A percentile compares a stretch with the other conserved stretches of the same genome.
Conservation (phyloP, 2,113 vertebrate genomes). For the Geococcyx californianus region DNA sequence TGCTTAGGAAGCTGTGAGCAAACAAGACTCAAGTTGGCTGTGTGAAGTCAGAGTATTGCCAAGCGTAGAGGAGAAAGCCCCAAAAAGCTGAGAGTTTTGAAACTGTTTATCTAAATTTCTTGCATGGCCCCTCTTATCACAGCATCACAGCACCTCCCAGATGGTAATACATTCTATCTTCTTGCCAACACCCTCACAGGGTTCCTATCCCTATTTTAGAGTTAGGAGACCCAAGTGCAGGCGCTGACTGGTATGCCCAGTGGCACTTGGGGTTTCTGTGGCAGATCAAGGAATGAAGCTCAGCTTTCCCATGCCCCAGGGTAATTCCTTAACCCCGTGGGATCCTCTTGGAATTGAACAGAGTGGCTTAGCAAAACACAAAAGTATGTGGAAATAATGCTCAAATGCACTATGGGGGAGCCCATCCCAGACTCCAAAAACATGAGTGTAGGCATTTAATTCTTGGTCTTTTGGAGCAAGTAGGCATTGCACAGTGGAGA, state of each 20-base stretch:
- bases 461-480: neutral
- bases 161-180: slow-evolving; percentile 24
- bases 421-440: neutral
- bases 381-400: neutral
- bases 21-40: neutral
- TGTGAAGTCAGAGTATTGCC: neutral
- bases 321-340: slow-evolving; percentile 27
- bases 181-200: slow-evolving; percentile 42
- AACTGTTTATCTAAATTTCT: slow-evolving; percentile 45
- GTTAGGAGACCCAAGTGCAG: slow-evolving; percentile 37
- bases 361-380: slow-evolving; percentile 3
- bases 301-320: slow-evolving; percentile 47
- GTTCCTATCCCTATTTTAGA: slow-evolving; percentile 42
- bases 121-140: slow-evolving; percentile 22
- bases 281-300: slow-evolving; percentile 55
- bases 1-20: neutral
- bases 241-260: slow-evolving; percentile 42
- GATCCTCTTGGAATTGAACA: slow-evolving; percentile 36
- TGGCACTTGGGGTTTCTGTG: slow-evolving; percentile 59
- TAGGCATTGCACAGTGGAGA: neutral
- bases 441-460: neutral
- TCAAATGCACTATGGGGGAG: neutral
- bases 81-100: slow-evolving; percentile 30
- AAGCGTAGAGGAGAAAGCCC: neutral
- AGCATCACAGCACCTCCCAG: slow-evolving; percentile 3